Evolutionary conservation across 1,140 invertebrate species (phyloP).

Genomic region (Acromyrmex charruanus): DNA sequence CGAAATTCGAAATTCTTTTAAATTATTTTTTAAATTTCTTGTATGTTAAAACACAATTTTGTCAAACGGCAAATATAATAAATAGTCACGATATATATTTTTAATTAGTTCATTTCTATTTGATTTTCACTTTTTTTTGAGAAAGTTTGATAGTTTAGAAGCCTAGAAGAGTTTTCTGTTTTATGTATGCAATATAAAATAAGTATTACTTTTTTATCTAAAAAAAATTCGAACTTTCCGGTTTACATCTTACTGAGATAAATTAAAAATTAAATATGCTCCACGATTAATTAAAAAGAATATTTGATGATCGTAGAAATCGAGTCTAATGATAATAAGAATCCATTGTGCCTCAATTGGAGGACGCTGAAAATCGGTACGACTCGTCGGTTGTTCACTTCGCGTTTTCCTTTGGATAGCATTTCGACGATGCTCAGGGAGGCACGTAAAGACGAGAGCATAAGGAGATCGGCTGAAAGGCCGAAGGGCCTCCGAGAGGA

Average conservation of each 20-base stretch:
- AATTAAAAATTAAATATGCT: not conserved
- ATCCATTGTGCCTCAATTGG: not conserved
- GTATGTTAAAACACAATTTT: not conserved
- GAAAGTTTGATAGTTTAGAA: not conserved
- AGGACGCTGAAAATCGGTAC: slow-evolving; percentile 24
- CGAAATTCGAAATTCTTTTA: not conserved
- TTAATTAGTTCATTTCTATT: not conserved
- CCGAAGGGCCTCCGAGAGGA: slow-evolving; percentile 43
- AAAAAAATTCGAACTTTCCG: not conserved
- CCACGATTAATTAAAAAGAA: slow-evolving; percentile 8
- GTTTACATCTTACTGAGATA: not conserved
- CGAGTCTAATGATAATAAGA: not conserved
- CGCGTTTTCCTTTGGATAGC: slow-evolving; percentile 60
- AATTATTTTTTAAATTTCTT: not conserved
- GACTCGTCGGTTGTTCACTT: slow-evolving; percentile 11
- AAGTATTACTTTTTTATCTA: not conserved
- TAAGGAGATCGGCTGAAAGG: slow-evolving; percentile 58
- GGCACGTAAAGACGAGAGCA: slow-evolving; percentile 53
- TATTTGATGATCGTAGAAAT: not conserved
- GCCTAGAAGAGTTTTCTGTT: not conserved
- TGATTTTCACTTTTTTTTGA: not conserved
- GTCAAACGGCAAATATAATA: not conserved
- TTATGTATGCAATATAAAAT: not conserved
- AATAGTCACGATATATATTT: not conserved
- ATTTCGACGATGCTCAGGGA: slow-evolving; percentile 51